These are phyloP conservation scores for Pedicia rivosa DNA, from an alignment of 2,888 invertebrate genomes.

Conservation along the genomic window DNA sequence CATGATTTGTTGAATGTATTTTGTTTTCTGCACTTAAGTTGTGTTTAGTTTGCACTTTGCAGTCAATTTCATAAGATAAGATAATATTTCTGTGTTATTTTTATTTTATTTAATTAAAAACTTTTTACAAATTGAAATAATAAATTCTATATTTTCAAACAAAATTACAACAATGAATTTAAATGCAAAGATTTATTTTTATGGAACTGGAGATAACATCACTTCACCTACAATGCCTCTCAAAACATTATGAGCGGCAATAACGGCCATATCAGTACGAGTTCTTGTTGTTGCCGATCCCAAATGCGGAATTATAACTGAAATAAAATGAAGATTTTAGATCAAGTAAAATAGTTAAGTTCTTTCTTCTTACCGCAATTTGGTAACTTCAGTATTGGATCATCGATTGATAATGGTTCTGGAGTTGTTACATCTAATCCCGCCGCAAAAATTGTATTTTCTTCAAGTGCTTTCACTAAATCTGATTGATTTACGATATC, in stretches of 20 bases:
- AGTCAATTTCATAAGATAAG: too few relatives aligned
- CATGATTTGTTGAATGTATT: too few relatives aligned
- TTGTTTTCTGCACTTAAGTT: too few relatives aligned
- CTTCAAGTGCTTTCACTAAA: conserved; percentile 58
- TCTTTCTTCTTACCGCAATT: conserved; percentile 49
- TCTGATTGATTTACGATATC: conserved; percentile 67
- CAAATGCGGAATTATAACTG: conserved; percentile 72
- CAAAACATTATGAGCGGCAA: conserved; percentile 66
- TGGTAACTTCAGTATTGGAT: conserved; percentile 58
- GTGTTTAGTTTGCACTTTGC: too few relatives aligned
- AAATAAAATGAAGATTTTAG: conserved; percentile 20
- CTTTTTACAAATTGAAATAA: too few relatives aligned
- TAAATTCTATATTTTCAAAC: too few relatives aligned
- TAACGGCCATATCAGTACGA: conserved; percentile 59
- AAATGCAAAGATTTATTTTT: too few relatives aligned
- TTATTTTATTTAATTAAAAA: too few relatives aligned
- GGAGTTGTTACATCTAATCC: conserved; percentile 86
- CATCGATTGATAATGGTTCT: conserved; percentile 69
- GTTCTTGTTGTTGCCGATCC: conserved; percentile 71
- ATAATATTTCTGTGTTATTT: too few relatives aligned
- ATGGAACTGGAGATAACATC: conserved; percentile 43
- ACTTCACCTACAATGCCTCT: conserved; percentile 54
- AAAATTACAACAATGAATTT: too few relatives aligned
- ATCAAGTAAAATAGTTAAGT: neutral
- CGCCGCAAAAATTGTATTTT: conserved; percentile 63